Base-by-base conservation (phyloP, 2,113 vertebrate genomes). In the Pedionomus torquatus region DNA sequence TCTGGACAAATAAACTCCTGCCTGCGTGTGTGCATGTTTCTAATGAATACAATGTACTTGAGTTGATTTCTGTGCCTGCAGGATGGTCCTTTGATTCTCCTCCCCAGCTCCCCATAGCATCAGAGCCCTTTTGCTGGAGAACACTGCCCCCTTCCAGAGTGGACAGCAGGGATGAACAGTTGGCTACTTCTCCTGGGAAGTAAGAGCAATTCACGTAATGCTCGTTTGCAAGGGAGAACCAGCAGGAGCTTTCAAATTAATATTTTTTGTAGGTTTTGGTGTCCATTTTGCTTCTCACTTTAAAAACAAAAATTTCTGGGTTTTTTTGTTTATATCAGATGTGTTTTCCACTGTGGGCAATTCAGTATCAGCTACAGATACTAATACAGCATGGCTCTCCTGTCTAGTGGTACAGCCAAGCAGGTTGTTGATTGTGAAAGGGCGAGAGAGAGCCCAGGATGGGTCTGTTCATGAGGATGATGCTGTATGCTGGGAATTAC, bases 1-100 rank as follows among this genome's bases (percentile, higher is more conserved):
- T 84, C 41, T 77, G 66, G 63, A 80, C 79, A 76, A 93, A 94
- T 96, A 97, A 96, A 96, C 74, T 83, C 76, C 83, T 91, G 87
- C 86, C 70, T 87, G 55, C 0, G 8, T 86, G 78, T 79, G 95
- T 88, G 92, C 93, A 92, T 91, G 93, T 96, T 96, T 93, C 79
- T 95, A 83, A 70, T 61, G 58, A 90, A 28, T 19, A 30, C 25
- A 9, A 6, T 11, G 18, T n/a, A 60, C 54, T 24, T 2, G 9
- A 80, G 33, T 16, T 84, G 72, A 57, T 93, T 93, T 75, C 63
- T 66, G 44, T 1, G 0, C 44, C 72, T 43, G 5, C 37, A 55
- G 66, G 46, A 61, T 37, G 14, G 23, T 41, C 33, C 12, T 71
- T 25, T 9, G 8, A 44, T 66, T 23, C 33, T 20, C 15, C 16